Base-by-base conservation (phyloP, 2,797 vertebrate species). In the Micrastur ruficollis region DNA sequence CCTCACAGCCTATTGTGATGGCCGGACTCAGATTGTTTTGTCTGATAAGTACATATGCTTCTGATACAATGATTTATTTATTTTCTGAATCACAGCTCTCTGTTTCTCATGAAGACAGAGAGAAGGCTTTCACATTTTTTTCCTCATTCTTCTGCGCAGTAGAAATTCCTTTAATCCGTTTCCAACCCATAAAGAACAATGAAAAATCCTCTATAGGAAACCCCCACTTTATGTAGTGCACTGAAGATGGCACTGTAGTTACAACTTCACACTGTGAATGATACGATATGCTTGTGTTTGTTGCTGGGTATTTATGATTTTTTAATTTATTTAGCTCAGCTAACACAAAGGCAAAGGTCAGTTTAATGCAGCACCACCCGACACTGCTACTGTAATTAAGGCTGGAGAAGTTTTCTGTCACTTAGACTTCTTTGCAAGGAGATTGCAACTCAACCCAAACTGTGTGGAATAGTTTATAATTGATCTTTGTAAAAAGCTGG, bases 191-290 rank as follows among this genome's bases (percentile, higher is more conserved):
- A 90, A 95, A 75, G 23, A 90, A 87, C n/a, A 96, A 96, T 95
- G 71, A 27, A 89, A 92, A 86, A 66, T 95, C 84, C 72, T 83
- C 58, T 46, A 16, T 84, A 88, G 50, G 46, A 65, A 76, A 96
- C 85, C 40, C 91, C 90, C 86, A 50, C 82, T 97, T 94, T 98
- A 91, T 96, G 50, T 67, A 96, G 84, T 0, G 83, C 95, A 96
- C 98, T 98, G 97, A 98, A 98, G 97, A 97, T 98, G 97, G 97
- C 97, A 98, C 96, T 98, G 50, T 96, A 97, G 97, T 94, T 97
- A 97, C 96, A 98, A 97, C 68, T 96, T 97, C 95, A 90, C 40
- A 59, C 44, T 61, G 36, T 81, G 96, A 97, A 96, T 94, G 71
- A 90, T 89, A 85, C 92, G 75, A 83, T 22, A 12, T 85, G 82